phyloP scores from a whole-genome alignment of 2,888 invertebrate species.

The Pristionchus entomophagus region DNA sequence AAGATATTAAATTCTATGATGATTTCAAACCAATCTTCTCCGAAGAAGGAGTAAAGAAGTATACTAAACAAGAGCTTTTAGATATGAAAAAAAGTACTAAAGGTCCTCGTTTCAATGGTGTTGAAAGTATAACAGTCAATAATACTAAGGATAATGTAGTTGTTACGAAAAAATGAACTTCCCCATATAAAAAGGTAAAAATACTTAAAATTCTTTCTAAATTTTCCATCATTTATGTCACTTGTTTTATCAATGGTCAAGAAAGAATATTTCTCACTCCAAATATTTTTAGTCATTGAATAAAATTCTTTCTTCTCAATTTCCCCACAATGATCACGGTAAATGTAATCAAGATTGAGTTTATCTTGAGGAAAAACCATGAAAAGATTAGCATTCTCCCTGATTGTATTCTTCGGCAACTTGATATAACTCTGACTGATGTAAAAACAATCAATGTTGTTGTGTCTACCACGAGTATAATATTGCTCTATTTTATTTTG shows the following conservation, averaged over 20 bases:
- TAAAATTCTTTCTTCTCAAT: conserved; percentile 56
- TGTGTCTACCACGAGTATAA: conserved; percentile 61
- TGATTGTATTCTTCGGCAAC: conserved; percentile 62
- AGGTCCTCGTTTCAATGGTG: conserved; percentile 47
- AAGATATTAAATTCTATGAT: background rate
- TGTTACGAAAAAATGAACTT: background rate
- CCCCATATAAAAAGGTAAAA: background rate
- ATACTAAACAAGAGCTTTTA: conserved; percentile 50
- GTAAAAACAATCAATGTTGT: conserved; percentile 60
- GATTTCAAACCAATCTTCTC: conserved; percentile 29
- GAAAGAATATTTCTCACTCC: conserved; percentile 55
- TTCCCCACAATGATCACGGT: conserved; percentile 55
- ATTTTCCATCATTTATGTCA: conserved; percentile 52
- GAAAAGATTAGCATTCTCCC: conserved; percentile 60
- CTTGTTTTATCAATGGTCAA: conserved; percentile 59
- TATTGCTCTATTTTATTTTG: conserved; percentile 54
- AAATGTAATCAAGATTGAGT: conserved; percentile 53
- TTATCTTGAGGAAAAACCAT: background rate
- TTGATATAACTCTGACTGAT: conserved; percentile 62
- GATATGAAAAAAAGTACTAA: conserved; percentile 49
- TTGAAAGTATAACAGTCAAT: conserved; percentile 27
- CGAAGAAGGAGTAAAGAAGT: conserved; percentile 48
- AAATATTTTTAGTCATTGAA: conserved; percentile 50
- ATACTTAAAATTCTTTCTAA: conserved; percentile 54
- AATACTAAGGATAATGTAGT: background rate